phyloP scores from a whole-genome alignment of 2,797 vertebrate genomes.

The Pyrocephalus nanus region DNA sequence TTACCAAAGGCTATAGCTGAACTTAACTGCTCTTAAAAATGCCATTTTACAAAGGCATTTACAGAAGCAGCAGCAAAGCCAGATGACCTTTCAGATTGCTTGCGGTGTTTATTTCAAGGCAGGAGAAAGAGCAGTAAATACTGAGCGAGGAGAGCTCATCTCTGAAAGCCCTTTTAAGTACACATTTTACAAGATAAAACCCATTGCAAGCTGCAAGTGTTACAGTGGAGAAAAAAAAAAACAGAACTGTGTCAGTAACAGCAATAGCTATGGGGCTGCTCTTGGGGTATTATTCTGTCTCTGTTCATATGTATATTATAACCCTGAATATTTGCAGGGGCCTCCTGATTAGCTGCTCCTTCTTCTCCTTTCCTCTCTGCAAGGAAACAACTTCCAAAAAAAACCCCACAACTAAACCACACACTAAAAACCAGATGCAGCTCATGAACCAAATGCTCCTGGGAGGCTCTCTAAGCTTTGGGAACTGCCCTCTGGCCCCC shows the following conservation, averaged over 20 bases:
- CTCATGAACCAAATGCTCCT: not conserved
- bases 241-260: not conserved
- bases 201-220: not conserved
- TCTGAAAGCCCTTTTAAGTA: slow-evolving; percentile 15
- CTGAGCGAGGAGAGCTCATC: slow-evolving; percentile 11
- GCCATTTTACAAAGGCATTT: slow-evolving; percentile 37
- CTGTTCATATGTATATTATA: not conserved
- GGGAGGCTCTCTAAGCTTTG: not conserved
- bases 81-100: slow-evolving; percentile 52
- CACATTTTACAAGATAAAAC: slow-evolving; percentile 7
- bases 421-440: not conserved
- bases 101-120: slow-evolving; percentile 35
- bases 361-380: not conserved
- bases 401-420: not conserved
- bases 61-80: slow-evolving; percentile 1
- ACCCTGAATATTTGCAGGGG: not conserved
- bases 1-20: slow-evolving; percentile 39
- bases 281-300: not conserved
- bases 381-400: not conserved
- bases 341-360: not conserved
- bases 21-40: slow-evolving; percentile 54
- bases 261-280: not conserved
- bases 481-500: not conserved
- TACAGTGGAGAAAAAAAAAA: not conserved
- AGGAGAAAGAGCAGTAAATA: slow-evolving; percentile 5